These are phyloP conservation scores for Lytechinus variegatus DNA, from an alignment of 35 echinoderm and acorn worm genomes.

Conservation along the genomic window DNA sequence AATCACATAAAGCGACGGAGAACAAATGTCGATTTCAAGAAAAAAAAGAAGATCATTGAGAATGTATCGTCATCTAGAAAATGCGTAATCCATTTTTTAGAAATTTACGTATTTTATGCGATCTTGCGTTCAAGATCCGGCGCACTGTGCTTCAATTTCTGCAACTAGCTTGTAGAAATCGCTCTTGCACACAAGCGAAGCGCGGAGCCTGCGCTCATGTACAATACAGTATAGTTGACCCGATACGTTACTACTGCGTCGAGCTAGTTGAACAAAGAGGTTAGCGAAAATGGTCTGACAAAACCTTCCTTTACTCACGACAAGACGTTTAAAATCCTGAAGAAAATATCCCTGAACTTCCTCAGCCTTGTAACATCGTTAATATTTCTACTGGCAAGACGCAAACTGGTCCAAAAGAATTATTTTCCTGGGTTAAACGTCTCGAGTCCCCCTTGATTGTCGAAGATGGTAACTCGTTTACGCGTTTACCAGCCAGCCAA, in stretches of 20 bases:
- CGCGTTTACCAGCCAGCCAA: constrained; percentile 56
- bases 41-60: neutral
- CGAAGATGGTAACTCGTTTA: constrained; percentile 43
- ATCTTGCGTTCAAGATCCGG: neutral
- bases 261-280: constrained; percentile 38
- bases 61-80: neutral
- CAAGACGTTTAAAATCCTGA: neutral
- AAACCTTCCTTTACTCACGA: neutral
- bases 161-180: neutral
- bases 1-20: neutral
- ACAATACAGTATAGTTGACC: constrained; percentile 15
- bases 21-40: neutral
- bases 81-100: neutral
- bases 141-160: neutral
- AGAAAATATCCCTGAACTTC: constrained; percentile 8
- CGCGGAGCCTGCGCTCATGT: too few species aligned
- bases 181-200: neutral
- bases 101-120: neutral
- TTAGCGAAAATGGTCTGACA: neutral
- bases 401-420: neutral
- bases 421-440: neutral
- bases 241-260: constrained; percentile 5
- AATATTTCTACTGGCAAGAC: neutral
- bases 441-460: neutral
- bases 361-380: constrained; percentile 23